phyloP scores from a whole-genome alignment of 2,888 invertebrate genomes.

The Aphodius sticticus region DNA sequence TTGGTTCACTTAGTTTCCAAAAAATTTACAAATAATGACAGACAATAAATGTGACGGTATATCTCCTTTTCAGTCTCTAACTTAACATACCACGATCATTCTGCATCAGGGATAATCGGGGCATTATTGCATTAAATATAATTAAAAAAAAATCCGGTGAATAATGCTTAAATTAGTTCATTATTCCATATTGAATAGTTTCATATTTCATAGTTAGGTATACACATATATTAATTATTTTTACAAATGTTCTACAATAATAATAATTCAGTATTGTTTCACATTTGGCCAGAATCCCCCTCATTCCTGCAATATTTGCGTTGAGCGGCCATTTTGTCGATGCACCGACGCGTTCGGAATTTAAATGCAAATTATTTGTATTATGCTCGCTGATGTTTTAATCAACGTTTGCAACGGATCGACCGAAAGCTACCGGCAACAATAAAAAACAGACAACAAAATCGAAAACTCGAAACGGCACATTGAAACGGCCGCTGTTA shows the following conservation, averaged over 20 bases:
- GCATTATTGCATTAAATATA: too few species aligned
- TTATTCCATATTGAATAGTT: too few species aligned
- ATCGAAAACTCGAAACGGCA: neutral
- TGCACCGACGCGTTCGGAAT: neutral
- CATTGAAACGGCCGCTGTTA: neutral
- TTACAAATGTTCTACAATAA: neutral
- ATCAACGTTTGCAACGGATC: neutral
- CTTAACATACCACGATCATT: too few species aligned
- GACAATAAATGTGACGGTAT: too few species aligned
- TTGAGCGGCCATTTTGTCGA: neutral
- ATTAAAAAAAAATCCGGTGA: too few species aligned
- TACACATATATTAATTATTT: too few species aligned
- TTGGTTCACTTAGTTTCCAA: too few species aligned
- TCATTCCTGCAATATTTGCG: neutral
- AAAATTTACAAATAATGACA: too few species aligned
- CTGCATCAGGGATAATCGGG: too few species aligned
- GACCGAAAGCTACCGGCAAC: neutral
- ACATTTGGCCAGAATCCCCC: neutral
- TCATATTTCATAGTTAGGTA: too few species aligned
- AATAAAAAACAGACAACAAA: constrained; percentile 4
- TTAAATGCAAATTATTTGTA: neutral
- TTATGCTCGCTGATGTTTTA: neutral
- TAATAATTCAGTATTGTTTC: neutral
- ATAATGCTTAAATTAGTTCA: too few species aligned
- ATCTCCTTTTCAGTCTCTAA: too few species aligned